Evolutionary conservation across 2,797 vertebrate genomes (phyloP), one percentile per base, ranked within the genome.

Genomic region (Eulemur albifrons): DNA sequence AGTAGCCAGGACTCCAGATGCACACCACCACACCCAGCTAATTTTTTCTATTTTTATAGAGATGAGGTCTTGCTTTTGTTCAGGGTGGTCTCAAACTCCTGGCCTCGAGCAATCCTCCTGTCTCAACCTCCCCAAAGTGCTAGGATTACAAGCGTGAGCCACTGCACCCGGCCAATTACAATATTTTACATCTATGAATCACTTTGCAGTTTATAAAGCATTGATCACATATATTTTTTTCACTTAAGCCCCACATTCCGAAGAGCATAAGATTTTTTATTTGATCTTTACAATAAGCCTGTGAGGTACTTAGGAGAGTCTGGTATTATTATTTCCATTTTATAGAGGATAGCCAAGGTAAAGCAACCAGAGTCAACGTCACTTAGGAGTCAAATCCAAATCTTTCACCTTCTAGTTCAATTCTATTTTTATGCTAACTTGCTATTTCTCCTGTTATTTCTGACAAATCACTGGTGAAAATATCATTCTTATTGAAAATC

Each of bases 381-480:
- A 15, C 54, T 52, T 50, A 65, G 48, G n/a, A 70, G 30, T 54
- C 23, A 43, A 61, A 80, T 77, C 23, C 38, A 59, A 25, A 72
- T 57, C 11, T 63, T 86, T 63, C 4, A 21, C 27, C 14, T 86
- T 54, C 20, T 86, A 52, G 12, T 77, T 77, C 63, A 96, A 54
- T 40, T 90, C 25, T 50, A 40, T 79, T 90, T 93, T 90, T n/a
- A 83, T 43, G 12, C 45, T 67, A 38, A 77, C 20, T 92, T 90
- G 12, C 52, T 92, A 35, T 63, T 88, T 84, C 57, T 38, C 57
- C 45, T 82, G 14, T 90, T 87, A 73, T 52, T 93, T 94, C 70
- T 89, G 81, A 77, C 52, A 93, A 93, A n/a, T 90, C 4, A 17
- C 3, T 93, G 54, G 81, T 61, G 25, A 83, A 93, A 92, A 73